A percentile compares a stretch with the other conserved stretches of the same genome.
These are phyloP conservation scores for Muscicapa striata DNA, from an alignment of 2,797 vertebrate species.

Conservation along the genomic window DNA sequence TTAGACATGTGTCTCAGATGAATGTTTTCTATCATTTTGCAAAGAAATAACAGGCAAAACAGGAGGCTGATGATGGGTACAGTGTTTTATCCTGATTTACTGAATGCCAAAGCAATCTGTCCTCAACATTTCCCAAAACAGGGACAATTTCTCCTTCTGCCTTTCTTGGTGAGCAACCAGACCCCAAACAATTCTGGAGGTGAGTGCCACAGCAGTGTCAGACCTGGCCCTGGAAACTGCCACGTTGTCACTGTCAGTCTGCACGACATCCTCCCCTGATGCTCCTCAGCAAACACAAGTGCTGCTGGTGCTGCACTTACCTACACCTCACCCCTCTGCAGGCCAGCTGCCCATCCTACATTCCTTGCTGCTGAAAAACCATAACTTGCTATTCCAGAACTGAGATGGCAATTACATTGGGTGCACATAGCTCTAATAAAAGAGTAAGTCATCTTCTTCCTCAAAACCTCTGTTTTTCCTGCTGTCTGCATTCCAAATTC, in stretches of 20 bases:
- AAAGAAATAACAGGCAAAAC: constrained; percentile 9
- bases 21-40: background rate
- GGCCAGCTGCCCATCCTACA: background rate
- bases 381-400: background rate
- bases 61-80: background rate
- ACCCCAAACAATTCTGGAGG: background rate
- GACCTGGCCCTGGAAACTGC: background rate
- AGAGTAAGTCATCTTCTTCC: background rate
- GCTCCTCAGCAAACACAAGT: background rate
- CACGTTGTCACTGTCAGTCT: accelerated
- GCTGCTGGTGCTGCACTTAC: background rate
- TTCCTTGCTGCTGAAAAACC: background rate
- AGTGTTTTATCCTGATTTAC: background rate
- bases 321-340: background rate
- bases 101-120: background rate
- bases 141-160: background rate
- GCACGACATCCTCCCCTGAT: background rate
- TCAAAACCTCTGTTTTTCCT: constrained; percentile 33
- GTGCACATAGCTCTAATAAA: background rate
- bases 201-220: background rate
- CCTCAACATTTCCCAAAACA: background rate
- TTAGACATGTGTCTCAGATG: background rate
- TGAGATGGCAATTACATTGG: background rate
- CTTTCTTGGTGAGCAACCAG: background rate
- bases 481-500: constrained; percentile 28